Conservation (phyloP, 2,113 vertebrate genomes). For the Sinocyclocheilus rhinocerous region DNA sequence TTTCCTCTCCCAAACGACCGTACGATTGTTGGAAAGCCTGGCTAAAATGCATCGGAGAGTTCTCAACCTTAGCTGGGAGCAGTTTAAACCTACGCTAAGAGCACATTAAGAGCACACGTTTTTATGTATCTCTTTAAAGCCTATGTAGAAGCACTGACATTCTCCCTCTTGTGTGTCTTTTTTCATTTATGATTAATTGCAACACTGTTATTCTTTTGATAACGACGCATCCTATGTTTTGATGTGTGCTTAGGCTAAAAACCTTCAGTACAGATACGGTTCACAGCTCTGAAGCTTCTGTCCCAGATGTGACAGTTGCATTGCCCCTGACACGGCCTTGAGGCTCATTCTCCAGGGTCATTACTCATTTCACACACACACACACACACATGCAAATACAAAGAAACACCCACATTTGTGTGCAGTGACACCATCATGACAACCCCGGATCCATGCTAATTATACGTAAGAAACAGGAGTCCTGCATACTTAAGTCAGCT, state of each 20-base stretch:
- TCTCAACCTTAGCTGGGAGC: slow-evolving; percentile 18
- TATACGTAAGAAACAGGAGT: slow-evolving; percentile 49
- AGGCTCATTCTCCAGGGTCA: slow-evolving; percentile 51
- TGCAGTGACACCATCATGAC: slow-evolving; percentile 29
- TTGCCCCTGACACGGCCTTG: slow-evolving; percentile 42
- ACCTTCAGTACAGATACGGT: slow-evolving; percentile 13
- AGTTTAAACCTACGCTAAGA: slow-evolving; percentile 33
- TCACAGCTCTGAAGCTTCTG: slow-evolving; percentile 27
- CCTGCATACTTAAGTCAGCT: slow-evolving; percentile 53
- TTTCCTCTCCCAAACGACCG: slow-evolving; percentile 48
- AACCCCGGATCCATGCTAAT: slow-evolving; percentile 55
- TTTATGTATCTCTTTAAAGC: slow-evolving; percentile 8
- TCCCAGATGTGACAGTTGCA: slow-evolving; percentile 55
- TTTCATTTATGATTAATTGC: slow-evolving; percentile 53
- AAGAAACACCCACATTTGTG: slow-evolving; percentile 29
- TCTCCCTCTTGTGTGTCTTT: slow-evolving; percentile 19
- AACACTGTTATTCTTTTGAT: slow-evolving; percentile 50
- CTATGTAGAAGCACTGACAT: not conserved
- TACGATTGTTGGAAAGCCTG: slow-evolving; percentile 51
- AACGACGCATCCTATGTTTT: not conserved
- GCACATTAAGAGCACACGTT: not conserved
- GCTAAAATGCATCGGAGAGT: slow-evolving; percentile 48
- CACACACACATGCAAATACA: slow-evolving; percentile 35
- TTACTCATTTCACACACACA: slow-evolving; percentile 48
- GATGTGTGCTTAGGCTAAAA: not conserved